Base-by-base conservation (phyloP, 2,888 invertebrate species). In the Drosophila ochracea region DNA sequence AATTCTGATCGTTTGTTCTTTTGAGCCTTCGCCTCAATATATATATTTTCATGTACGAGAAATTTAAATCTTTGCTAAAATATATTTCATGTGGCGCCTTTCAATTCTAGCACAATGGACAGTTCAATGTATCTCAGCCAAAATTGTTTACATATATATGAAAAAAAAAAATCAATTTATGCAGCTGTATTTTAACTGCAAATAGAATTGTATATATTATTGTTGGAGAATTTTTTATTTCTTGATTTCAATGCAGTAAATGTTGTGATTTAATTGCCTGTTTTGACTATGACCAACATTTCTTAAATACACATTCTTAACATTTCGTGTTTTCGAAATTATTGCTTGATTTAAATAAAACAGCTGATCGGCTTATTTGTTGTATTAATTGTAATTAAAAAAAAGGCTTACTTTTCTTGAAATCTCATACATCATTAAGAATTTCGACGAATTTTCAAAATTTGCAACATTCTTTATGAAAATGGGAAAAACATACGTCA, bases 21-120 rank as follows among this genome's bases (percentile, higher is more conserved):
- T 72, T 41, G 52, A 65, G 66, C 65, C 66, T 49, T 69, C 54
- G 57, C 66, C 64, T 50, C 55, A 73, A 73, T 63, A 61, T 52
- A 65, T 55, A 31, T 67, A 59, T 55, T 53, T 61, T 33, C 7
- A 35, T 52, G 31, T 21, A 43, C 33, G 50, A 68, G 25, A 75
- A 68, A 60, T 80, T 64, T 43, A 61, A 61, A 70, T 67, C 61
- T 59, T 64, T 63, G 69, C 59, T 66, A 39, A 78, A 80, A 69
- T 77, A 64, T 77, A 73, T 77, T 55, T 81, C 77, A 66, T 81
- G 58, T 61, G 78, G 82, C 73, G 78, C 82, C 66, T 67, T 82
- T 77, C 63, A 53, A 68, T 60, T 58, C 52, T 49, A 61, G 33
- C 30, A 71, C 43, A 61, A 54, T 35, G 67, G 49, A 55, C 73